Evolutionary conservation across 2,113 vertebrate species (phyloP).

Genomic region (Falcunculus frontatus): DNA sequence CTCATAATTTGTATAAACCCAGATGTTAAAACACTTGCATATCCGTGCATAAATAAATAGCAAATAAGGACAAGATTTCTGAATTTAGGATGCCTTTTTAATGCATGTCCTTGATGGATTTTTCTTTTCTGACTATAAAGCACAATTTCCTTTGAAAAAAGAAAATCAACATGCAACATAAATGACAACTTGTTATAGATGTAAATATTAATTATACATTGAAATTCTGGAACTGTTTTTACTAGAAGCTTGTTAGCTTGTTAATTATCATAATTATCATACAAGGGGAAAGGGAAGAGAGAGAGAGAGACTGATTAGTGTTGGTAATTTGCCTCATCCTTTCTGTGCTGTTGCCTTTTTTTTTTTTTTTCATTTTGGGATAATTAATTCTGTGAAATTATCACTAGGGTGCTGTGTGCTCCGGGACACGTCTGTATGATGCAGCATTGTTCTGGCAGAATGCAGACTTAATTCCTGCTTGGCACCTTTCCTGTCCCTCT

Average conservation of each 20-base stretch:
- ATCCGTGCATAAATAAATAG: slow-evolving; percentile 15
- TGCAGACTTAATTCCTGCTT: slow-evolving; percentile 47
- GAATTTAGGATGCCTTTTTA: slow-evolving; percentile 8
- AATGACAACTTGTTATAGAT: slow-evolving; percentile 62
- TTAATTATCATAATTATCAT: slow-evolving; percentile 68
- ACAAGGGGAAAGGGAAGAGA: slow-evolving; percentile 58
- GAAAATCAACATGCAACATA: slow-evolving; percentile 37
- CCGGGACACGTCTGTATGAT: slow-evolving; percentile 15
- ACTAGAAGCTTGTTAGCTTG: slow-evolving; percentile 63
- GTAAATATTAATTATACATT: slow-evolving; percentile 71
- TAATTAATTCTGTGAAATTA: slow-evolving; percentile 68
- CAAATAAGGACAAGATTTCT: slow-evolving; percentile 10
- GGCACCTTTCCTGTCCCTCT: slow-evolving; percentile 44
- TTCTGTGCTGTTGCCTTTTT: slow-evolving; percentile 27
- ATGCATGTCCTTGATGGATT: background rate
- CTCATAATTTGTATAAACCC: background rate
- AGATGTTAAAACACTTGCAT: slow-evolving; percentile 10
- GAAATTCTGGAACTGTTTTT: slow-evolving; percentile 68
- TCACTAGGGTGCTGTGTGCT: slow-evolving; percentile 45
- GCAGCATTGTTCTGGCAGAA: slow-evolving; percentile 10
- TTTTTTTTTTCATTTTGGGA: slow-evolving; percentile 16
- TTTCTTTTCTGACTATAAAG: slow-evolving; percentile 2
- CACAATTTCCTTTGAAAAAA: background rate
- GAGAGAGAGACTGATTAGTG: slow-evolving; percentile 56
- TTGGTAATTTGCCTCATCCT: slow-evolving; percentile 55